Evolutionary conservation across 30 jellyfish, hydroid and myxozoan genomes (phyloP).

Genomic region (Pelagia noctiluca): DNA sequence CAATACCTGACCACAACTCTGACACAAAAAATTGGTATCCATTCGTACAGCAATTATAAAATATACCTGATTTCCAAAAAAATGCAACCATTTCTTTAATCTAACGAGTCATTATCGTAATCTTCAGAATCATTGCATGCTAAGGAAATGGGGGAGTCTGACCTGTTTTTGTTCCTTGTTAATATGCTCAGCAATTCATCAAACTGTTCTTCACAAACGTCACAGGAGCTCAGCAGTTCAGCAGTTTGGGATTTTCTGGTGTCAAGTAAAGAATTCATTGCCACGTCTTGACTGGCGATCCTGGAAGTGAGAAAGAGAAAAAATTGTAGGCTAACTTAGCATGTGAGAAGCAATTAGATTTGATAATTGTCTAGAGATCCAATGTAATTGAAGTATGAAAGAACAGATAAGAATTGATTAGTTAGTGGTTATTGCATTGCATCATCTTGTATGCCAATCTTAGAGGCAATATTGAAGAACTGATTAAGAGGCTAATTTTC

Average conservation of each 20-base stretch:
- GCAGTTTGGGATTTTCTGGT: slow-evolving; percentile 9
- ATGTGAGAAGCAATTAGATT: too few species aligned
- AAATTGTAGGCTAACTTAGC: too few species aligned
- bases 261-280: not conserved
- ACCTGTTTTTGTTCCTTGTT: not conserved
- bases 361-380: too few species aligned
- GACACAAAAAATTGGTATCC: too few species aligned
- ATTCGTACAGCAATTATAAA: too few species aligned
- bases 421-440: too few species aligned
- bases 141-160: not conserved
- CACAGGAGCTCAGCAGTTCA: slow-evolving; percentile 13
- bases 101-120: slow-evolving; percentile 72
- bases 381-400: too few species aligned
- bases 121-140: slow-evolving; percentile 15
- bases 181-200: slow-evolving; percentile 15
- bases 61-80: not conserved
- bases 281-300: not conserved
- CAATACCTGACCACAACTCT: too few species aligned
- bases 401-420: too few species aligned
- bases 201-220: slow-evolving; percentile 33
- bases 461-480: too few species aligned
- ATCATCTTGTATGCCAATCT: too few species aligned
- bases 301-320: slow-evolving; percentile 8
- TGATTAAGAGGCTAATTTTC: too few species aligned
- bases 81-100: slow-evolving; percentile 13